Conservation (phyloP, 2,888 invertebrate genomes). For the Dolomedes plantarius region DNA sequence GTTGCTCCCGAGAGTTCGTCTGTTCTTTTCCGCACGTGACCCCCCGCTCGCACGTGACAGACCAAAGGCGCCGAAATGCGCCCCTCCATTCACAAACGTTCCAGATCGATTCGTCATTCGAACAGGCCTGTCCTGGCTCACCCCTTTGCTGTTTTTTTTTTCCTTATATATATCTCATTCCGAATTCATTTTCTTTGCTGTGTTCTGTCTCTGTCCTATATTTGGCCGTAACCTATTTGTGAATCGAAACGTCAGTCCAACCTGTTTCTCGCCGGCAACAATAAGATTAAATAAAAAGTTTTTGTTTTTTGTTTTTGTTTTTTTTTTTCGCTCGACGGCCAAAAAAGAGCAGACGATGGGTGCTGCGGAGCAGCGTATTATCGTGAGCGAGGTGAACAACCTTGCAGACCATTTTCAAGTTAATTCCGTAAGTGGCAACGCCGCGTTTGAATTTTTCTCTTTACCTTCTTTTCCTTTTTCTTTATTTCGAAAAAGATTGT, state of each 20-base stretch:
- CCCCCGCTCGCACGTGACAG: conserved; percentile 9
- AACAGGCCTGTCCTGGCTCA: conserved; percentile 14
- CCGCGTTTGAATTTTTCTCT: neutral
- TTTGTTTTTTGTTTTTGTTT: too few relatives aligned
- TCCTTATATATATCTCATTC: neutral
- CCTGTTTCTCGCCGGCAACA: conserved; percentile 20
- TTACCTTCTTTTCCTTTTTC: too few relatives aligned
- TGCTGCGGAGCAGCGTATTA: neutral
- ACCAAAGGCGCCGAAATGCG: conserved; percentile 12
- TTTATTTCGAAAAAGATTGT: too few relatives aligned
- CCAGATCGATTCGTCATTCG: conserved; percentile 15
- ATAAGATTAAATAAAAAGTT: conserved; percentile 20
- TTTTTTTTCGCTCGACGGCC: neutral
- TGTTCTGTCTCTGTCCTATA: conserved; percentile 18
- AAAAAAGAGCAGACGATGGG: conserved; percentile 6
- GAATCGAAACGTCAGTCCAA: conserved; percentile 19
- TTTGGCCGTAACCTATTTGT: conserved; percentile 28
- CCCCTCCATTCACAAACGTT: conserved; percentile 11
- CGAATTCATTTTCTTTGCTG: neutral
- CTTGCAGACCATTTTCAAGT: neutral
- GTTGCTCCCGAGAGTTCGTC: neutral
- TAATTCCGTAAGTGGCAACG: neutral
- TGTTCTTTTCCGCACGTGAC: conserved; percentile 8
- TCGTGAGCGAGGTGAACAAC: neutral
- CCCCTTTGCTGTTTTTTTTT: neutral